Evolutionary conservation across 2,113 vertebrate genomes (phyloP), one percentile per base, ranked within the genome.

Genomic region (Camelus bactrianus): DNA sequence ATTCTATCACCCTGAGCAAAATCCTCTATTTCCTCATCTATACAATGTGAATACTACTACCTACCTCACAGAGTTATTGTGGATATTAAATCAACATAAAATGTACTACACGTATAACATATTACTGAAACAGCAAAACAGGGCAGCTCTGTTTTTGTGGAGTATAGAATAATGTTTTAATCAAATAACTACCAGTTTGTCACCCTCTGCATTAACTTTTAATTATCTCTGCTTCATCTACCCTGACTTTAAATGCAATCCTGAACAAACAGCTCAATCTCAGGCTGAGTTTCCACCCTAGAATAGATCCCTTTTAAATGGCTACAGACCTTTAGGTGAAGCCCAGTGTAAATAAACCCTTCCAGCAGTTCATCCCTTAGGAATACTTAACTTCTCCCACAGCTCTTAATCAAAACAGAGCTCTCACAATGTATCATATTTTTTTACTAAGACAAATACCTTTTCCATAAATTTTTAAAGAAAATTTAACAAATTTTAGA

Each of bases 321-420:
- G 20, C 54, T 83, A 62, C 1, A 54, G 42, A 30, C 28, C n/a
- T 80, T 50, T 32, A 84, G n/a, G 14, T 24, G 14, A 48, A n/a
- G 52, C 46, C 54, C 38, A 42, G 38, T 42, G 38, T 42, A 42
- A 42, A 42, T 42, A 42, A 42, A 42, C 38, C 38, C 38, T 42
- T 42, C 38, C 38, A 42, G 38, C 38, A 42, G 38, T 42, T 42
- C 38, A 42, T 42, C 38, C 38, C 38, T 42, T 42, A 42, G 38
- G 38, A 42, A 42, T 42, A 42, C 38, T 42, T 67, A 62, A 79
- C 16, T 83, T 85, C 73, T 81, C 17, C 86, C 32, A 30, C 6
- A 50, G 24, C 42, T 94, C n/a, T 79, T 72, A 42, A 79, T 87
- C 62, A 93, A 87, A 93, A 93, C 46, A 72, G 94, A 89, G 64